Evolutionary conservation across 2,888 invertebrate genomes (phyloP), one percentile per base, ranked within the genome.

Genomic region (Tuta absoluta): DNA sequence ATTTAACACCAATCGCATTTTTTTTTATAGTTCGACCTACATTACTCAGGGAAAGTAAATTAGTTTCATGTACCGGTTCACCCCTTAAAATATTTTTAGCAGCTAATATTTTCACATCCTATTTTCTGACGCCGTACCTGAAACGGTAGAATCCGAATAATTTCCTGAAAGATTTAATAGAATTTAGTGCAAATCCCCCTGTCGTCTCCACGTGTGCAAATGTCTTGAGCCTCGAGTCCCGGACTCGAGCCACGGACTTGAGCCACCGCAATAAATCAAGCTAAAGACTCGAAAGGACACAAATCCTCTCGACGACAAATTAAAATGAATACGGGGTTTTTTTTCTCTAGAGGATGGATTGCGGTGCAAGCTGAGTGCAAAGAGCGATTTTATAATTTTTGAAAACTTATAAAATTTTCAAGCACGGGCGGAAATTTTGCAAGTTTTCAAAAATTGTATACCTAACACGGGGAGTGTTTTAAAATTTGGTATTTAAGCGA

Each of bases 241-340:
- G 33, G 33, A 33, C 33, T 33, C 33, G 33, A 33, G 33, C 33
- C 33, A 5, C 33, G 33, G 33, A 23, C 28, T 56, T 24, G 23
- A 49, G 28, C 24, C 24, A 19, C n/a, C 21, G 60, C 67, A 67
- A 78, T 82, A 82, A 82, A 81, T 82, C 80, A 80, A 73, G 74
- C 59, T 68, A 70, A 71, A 77, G 69, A 73, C 77, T 77, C 71
- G 70, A 70, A 73, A 73, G 72, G 75, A 78, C 79, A 75, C 74
- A 81, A 80, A 83, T 80, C 77, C 80, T 74, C 76, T 66, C 62
- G 75, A 72, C 75, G 75, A 83, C 82, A 83, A 85, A 86, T 86
- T 86, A 81, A 81, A 85, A 84, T 81, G 80, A 81, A 85, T 85
- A 81, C 75, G 33, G n/a, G n/a, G 71, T 72, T 80, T 80, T 80